phyloP scores from a whole-genome alignment of 2,888 invertebrate species.

The Ormyrus thymus region DNA sequence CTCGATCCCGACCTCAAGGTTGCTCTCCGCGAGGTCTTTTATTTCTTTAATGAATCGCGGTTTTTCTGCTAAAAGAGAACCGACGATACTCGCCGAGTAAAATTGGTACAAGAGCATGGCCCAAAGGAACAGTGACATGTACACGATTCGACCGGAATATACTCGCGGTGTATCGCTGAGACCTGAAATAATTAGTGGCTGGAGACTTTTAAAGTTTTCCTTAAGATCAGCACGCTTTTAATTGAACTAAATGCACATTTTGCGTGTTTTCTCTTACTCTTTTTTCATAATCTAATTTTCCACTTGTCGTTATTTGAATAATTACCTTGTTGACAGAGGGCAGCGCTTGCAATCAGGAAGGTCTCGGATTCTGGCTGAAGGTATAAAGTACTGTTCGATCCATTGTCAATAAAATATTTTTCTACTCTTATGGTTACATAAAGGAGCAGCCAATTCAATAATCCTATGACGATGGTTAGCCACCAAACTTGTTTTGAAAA shows the following conservation, averaged over 20 bases:
- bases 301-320: neutral
- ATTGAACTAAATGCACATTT: too few species aligned
- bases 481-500: conserved; percentile 78
- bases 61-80: conserved; percentile 68
- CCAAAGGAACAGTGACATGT: conserved; percentile 67
- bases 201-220: too few species aligned
- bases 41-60: conserved; percentile 68
- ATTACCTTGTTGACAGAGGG: conserved; percentile 76
- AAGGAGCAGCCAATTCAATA: conserved; percentile 62
- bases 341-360: conserved; percentile 73
- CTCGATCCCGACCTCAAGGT: conserved; percentile 68
- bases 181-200: conserved; percentile 68
- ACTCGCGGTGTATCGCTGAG: conserved; percentile 73
- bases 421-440: conserved; percentile 61
- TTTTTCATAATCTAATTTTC: too few species aligned
- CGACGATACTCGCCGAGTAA: conserved; percentile 72
- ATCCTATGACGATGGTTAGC: conserved; percentile 74
- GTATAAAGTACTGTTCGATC: conserved; percentile 46
- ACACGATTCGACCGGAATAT: conserved; percentile 73
- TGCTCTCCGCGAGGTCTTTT: conserved; percentile 67
- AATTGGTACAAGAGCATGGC: conserved; percentile 70
- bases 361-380: conserved; percentile 62
- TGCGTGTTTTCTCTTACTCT: too few species aligned
- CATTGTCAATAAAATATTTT: conserved; percentile 40
- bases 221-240: too few species aligned